Percentiles rank a stretch among this genome's conserved stretches.
These are phyloP conservation scores for Limanda limanda DNA, from an alignment of 2,113 vertebrate genomes.

Conservation along the genomic window DNA sequence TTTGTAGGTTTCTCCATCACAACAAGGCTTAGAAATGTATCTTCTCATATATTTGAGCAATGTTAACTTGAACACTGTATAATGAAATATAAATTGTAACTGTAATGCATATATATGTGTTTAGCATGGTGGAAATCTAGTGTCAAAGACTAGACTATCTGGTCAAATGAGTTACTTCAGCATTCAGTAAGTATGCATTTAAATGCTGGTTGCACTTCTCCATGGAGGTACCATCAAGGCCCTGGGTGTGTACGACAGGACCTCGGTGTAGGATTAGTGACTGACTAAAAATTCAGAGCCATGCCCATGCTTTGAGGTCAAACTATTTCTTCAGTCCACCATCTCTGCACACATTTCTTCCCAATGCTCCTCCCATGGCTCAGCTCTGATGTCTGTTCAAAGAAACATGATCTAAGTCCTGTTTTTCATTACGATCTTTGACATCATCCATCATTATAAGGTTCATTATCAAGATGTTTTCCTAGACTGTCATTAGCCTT, in stretches of 20 bases:
- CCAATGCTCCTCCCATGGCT: background rate
- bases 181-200: background rate
- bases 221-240: too few species aligned
- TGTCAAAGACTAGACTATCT: background rate
- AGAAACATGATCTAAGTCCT: slow-evolving; percentile 38
- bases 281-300: background rate
- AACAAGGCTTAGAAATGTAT: too few species aligned
- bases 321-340: background rate
- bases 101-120: background rate
- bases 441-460: slow-evolving; percentile 89
- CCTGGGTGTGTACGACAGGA: background rate
- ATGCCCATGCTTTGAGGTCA: background rate
- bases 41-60: too few species aligned
- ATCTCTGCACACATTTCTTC: slow-evolving; percentile 5
- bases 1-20: too few species aligned
- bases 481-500: slow-evolving; percentile 87
- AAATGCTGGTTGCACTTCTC: background rate
- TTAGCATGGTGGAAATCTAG: background rate
- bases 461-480: slow-evolving; percentile 87
- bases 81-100: too few species aligned
- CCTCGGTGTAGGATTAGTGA: background rate
- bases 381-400: slow-evolving; percentile 32
- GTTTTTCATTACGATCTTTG: slow-evolving; percentile 71
- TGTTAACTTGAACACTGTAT: too few species aligned
- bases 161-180: background rate